Percentiles rank a stretch among this genome's conserved stretches.
These are phyloP conservation scores for Phymastichus coffea DNA, from an alignment of 1,140 invertebrate genomes.

Conservation along the genomic window DNA sequence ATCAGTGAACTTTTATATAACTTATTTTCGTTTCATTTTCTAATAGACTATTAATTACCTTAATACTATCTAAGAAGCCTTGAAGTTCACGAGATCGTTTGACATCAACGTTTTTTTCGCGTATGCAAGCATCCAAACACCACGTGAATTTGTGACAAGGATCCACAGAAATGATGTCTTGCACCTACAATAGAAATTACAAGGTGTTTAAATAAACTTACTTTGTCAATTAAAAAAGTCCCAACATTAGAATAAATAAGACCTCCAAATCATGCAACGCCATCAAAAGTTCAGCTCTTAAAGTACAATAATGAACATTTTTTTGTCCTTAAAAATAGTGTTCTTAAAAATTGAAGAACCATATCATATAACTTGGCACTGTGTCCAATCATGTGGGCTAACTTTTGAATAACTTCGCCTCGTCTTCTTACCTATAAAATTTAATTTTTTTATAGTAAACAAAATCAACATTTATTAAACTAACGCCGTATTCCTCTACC, in stretches of 20 bases:
- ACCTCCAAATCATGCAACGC: slow-evolving; percentile 90
- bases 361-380: slow-evolving; percentile 97
- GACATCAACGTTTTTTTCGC: slow-evolving; percentile 94
- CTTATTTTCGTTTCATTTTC: too few species aligned
- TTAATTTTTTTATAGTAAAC: slow-evolving; percentile 6
- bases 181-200: too few species aligned
- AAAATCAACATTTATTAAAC: slow-evolving; percentile 4
- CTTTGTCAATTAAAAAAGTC: too few species aligned
- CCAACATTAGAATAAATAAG: too few species aligned
- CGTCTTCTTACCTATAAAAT: slow-evolving; percentile 71
- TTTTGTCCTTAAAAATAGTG: slow-evolving; percentile 88
- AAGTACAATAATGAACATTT: slow-evolving; percentile 97
- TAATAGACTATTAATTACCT: too few species aligned
- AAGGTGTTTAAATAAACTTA: too few species aligned
- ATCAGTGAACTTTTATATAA: too few species aligned
- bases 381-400: slow-evolving; percentile 95
- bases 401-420: slow-evolving; percentile 89
- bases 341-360: slow-evolving; percentile 93
- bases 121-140: slow-evolving; percentile 97
- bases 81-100: slow-evolving; percentile 92
- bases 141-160: slow-evolving; percentile 99
- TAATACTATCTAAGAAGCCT: slow-evolving; percentile 93
- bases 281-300: slow-evolving; percentile 94
- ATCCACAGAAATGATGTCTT: slow-evolving; percentile 96
- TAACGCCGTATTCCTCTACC: slow-evolving; percentile 3